Evolutionary conservation across 2,888 invertebrate species (phyloP).

Genomic region (Pseudolycoriella hygida): DNA sequence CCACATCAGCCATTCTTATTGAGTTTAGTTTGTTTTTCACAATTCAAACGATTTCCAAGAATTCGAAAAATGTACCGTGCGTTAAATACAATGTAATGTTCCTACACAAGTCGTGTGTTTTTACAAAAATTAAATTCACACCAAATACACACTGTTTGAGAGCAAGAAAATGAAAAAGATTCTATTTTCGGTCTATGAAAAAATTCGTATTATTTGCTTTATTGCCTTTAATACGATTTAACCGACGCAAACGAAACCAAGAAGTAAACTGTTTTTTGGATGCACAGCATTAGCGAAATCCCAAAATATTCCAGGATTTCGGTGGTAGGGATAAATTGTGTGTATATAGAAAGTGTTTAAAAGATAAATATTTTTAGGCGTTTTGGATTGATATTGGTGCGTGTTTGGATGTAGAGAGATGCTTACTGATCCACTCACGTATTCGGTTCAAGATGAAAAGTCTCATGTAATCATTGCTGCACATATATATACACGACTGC

Average conservation of each 20-base stretch:
- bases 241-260: constrained; percentile 2
- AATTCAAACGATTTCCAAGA: no score
- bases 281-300: constrained; percentile 2
- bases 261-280: constrained; percentile 1
- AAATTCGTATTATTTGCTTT: not conserved
- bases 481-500: no score
- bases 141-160: no score
- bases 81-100: not conserved
- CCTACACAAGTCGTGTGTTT: not conserved
- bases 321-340: constrained; percentile 3
- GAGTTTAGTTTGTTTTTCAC: not conserved
- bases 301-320: constrained; percentile 7
- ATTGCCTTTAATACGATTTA: not conserved
- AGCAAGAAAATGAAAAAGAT: no score
- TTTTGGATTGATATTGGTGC: not conserved
- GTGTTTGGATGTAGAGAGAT: not conserved
- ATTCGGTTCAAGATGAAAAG: not conserved
- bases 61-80: no score
- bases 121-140: not conserved
- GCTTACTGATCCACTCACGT: not conserved
- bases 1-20: constrained; percentile 70
- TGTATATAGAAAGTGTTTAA: not conserved
- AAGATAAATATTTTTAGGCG: not conserved
- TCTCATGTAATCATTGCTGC: no score
- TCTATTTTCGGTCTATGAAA: no score